phyloP scores from a whole-genome alignment of 2,888 invertebrate genomes.

The Lycophotia porphyrea region DNA sequence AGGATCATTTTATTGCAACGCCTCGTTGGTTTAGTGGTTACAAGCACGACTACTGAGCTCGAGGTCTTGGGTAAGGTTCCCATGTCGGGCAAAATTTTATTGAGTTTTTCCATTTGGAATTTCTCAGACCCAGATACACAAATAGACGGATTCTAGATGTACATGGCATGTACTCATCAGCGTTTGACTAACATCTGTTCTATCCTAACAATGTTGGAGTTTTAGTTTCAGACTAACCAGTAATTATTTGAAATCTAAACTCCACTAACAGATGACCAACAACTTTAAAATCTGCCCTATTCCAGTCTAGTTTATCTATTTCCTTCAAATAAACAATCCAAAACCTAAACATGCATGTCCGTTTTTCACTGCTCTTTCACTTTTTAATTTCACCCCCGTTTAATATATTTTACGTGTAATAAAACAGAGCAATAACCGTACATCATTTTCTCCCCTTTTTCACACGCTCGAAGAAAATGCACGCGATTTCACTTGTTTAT shows the following conservation, averaged over 20 bases:
- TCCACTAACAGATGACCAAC: neutral
- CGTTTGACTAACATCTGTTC: too few species aligned
- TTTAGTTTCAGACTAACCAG: neutral
- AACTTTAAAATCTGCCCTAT: neutral
- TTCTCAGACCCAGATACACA: too few species aligned
- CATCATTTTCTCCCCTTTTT: conserved; percentile 69
- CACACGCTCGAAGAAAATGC: conserved; percentile 65
- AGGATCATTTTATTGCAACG: neutral
- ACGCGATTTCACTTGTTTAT: conserved; percentile 67
- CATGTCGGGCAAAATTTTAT: neutral
- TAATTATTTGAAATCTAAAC: neutral
- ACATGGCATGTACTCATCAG: too few species aligned
- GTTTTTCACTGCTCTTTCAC: conserved; percentile 20
- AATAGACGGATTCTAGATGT: too few species aligned
- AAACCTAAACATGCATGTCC: conserved; percentile 22
- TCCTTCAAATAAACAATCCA: neutral
- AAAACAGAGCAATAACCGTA: conserved; percentile 68
- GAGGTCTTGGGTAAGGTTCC: neutral
- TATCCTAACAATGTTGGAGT: neutral
- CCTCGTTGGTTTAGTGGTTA: neutral
- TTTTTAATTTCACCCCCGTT: conserved; percentile 61
- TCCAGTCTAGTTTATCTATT: neutral
- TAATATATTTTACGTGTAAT: conserved; percentile 68
- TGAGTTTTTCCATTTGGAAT: neutral
- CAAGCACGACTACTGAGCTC: neutral